Conservation (phyloP, 2,888 invertebrate genomes). For the Gasteruption jaculator region DNA sequence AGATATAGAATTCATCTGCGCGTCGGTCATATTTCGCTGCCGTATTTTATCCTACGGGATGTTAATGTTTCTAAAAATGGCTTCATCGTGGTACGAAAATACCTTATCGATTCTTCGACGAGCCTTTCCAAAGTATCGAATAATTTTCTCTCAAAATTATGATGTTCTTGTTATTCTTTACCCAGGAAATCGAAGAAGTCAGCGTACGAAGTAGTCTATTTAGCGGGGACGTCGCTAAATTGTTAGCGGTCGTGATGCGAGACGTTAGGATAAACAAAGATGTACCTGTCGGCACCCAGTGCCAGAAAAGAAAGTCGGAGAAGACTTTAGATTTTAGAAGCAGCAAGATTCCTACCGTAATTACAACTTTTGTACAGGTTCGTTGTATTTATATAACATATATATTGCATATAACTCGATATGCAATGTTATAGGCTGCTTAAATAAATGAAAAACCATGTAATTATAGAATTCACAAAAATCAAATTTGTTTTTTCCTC, state of each 20-base stretch:
- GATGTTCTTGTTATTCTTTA: slow-evolving; percentile 24
- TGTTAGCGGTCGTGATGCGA: slow-evolving; percentile 75
- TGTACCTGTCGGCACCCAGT: slow-evolving; percentile 48
- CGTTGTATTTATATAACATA: slow-evolving; percentile 7
- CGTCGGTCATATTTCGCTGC: slow-evolving; percentile 78
- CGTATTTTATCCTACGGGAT: slow-evolving; percentile 75
- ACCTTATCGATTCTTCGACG: slow-evolving; percentile 25
- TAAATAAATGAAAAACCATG: not conserved
- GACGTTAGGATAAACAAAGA: slow-evolving; percentile 80
- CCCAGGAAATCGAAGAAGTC: slow-evolving; percentile 79
- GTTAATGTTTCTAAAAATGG: slow-evolving; percentile 77
- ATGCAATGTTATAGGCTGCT: not conserved
- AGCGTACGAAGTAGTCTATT: slow-evolving; percentile 82
- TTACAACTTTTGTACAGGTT: slow-evolving; percentile 81
- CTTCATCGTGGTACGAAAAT: slow-evolving; percentile 64
- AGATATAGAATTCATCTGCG: slow-evolving; percentile 75
- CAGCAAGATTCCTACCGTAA: slow-evolving; percentile 72
- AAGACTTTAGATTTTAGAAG: slow-evolving; percentile 65
- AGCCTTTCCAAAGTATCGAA: slow-evolving; percentile 6
- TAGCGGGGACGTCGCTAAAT: slow-evolving; percentile 82
- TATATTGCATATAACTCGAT: not conserved
- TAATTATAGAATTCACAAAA: not conserved
- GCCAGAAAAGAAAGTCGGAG: slow-evolving; percentile 28
- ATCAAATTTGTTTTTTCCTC: slow-evolving; percentile 2
- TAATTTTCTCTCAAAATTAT: slow-evolving; percentile 5